phyloP scores from a whole-genome alignment of 2,888 invertebrate species.

The Dioctria rufipes region DNA sequence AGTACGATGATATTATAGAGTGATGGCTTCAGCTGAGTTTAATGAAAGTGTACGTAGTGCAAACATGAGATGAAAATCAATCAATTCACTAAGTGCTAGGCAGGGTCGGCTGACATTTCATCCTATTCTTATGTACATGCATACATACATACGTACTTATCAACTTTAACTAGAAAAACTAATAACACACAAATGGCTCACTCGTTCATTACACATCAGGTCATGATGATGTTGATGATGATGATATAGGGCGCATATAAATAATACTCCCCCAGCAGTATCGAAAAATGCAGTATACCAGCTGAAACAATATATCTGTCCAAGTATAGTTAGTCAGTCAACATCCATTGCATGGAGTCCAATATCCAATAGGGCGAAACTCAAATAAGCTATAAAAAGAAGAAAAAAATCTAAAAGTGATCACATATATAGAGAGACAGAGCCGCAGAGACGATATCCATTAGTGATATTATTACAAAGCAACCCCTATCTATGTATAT shows the following conservation, averaged over 20 bases:
- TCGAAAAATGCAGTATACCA: constrained; percentile 15
- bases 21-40: constrained; percentile 6
- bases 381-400: constrained; percentile 51
- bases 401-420: constrained; percentile 4
- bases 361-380: constrained; percentile 5
- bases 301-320: constrained; percentile 41
- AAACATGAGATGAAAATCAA: constrained; percentile 30
- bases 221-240: background rate
- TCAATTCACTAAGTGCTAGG: constrained; percentile 39
- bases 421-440: background rate
- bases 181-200: constrained; percentile 43
- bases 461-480: constrained; percentile 45
- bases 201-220: constrained; percentile 43
- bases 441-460: constrained; percentile 21
- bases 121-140: background rate
- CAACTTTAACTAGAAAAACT: constrained; percentile 24
- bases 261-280: constrained; percentile 26
- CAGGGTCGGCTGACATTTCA: background rate
- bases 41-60: constrained; percentile 17
- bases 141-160: background rate
- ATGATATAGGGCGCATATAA: background rate
- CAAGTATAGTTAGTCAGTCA: constrained; percentile 21
- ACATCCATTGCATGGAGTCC: background rate
- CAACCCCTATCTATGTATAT: constrained; percentile 6
- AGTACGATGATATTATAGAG: too few relatives aligned